Evolutionary conservation across 2,888 invertebrate species (phyloP).

Genomic region (Neoaliturus tenellus): DNA sequence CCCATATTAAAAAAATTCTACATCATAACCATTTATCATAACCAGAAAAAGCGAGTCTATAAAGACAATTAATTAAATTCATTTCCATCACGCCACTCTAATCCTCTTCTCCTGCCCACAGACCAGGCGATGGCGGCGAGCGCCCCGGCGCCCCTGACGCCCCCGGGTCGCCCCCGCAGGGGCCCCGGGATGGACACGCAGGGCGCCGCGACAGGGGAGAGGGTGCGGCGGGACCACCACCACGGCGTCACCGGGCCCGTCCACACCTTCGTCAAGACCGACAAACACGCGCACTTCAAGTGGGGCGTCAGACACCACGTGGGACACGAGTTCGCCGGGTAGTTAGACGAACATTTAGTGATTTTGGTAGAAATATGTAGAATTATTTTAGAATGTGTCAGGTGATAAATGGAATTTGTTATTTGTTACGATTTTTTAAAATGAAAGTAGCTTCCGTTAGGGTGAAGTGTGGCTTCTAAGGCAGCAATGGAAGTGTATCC

Average conservation of each 20-base stretch:
- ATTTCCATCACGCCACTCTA: too few species aligned
- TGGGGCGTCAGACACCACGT: constrained; percentile 90
- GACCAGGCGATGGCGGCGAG: constrained; percentile 32
- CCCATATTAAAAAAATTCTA: neutral
- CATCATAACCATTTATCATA: too few species aligned
- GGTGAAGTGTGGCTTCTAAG: too few species aligned
- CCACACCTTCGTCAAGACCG: constrained; percentile 88
- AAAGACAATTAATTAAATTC: too few species aligned
- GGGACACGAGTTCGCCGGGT: constrained; percentile 78
- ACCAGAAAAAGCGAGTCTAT: too few species aligned
- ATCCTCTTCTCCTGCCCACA: neutral
- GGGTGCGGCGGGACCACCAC: constrained; percentile 56
- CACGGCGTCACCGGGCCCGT: constrained; percentile 82
- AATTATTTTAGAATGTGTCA: too few species aligned
- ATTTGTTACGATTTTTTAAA: too few species aligned
- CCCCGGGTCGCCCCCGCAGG: neutral
- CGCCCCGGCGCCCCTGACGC: neutral
- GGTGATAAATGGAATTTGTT: too few species aligned
- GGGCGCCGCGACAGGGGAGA: constrained; percentile 84
- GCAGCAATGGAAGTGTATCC: too few species aligned
- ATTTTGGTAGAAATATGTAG: too few species aligned
- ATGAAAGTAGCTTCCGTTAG: too few species aligned
- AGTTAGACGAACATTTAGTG: neutral
- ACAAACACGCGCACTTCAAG: constrained; percentile 87
- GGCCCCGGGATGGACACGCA: neutral